Percentiles rank a stretch among this genome's conserved stretches.
phyloP scores from a whole-genome alignment of 2,888 invertebrate species.

The Morinoia aosen region DNA sequence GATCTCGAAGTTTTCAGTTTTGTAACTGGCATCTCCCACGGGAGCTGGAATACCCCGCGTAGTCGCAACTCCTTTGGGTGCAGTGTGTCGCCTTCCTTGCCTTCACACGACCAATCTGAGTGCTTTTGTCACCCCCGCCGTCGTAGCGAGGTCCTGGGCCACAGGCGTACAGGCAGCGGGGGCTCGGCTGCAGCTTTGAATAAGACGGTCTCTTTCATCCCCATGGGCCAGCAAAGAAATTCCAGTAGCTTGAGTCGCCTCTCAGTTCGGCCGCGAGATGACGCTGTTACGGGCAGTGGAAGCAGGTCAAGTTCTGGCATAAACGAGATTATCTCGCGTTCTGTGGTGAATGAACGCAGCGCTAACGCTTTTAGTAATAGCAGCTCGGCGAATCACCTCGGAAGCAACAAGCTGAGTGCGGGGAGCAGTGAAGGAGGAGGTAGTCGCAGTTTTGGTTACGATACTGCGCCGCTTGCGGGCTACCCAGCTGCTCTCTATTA shows the following conservation, averaged over 20 bases:
- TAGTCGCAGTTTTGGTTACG: slow-evolving; percentile 48
- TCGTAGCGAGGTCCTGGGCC: not conserved
- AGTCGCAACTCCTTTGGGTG: not conserved
- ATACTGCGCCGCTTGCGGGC: not conserved
- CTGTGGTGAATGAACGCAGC: not conserved
- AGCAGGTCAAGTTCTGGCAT: not conserved
- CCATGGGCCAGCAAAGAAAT: not conserved
- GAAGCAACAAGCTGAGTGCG: not conserved
- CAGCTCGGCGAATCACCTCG: not conserved
- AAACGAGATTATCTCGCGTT: not conserved
- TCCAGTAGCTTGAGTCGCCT: not conserved
- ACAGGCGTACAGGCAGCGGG: slow-evolving; percentile 27
- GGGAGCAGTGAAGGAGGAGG: slow-evolving; percentile 39
- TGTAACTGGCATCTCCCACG: not conserved
- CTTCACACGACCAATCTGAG: not conserved
- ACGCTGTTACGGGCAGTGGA: not conserved
- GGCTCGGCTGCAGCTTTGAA: not conserved
- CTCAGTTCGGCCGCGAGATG: not conserved
- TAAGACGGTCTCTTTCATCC: not conserved
- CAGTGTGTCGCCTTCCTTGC: not conserved
- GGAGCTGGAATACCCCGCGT: not conserved
- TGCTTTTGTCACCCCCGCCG: slow-evolving; percentile 45
- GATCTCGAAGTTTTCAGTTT: slow-evolving; percentile 7
- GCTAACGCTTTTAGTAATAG: not conserved
- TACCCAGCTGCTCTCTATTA: slow-evolving; percentile 6